Percentiles rank a stretch among this genome's conserved stretches.
phyloP scores from a whole-genome alignment of 2,113 vertebrate genomes.

The Notechis scutatus region DNA sequence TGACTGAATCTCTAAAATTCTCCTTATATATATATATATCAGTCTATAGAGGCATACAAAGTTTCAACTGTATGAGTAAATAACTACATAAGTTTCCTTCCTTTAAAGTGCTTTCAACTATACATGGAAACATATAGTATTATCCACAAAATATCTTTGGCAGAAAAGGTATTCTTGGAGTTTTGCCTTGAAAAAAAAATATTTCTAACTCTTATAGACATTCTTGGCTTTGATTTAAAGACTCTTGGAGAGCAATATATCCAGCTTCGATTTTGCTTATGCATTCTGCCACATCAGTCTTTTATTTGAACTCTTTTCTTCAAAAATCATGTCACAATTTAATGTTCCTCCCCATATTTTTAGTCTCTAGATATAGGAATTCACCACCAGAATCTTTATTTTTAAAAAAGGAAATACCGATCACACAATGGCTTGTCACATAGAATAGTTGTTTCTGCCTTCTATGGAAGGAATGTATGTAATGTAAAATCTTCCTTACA shows the following conservation, averaged over 20 bases:
- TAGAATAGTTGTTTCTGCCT: not conserved
- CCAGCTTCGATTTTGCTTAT: constrained; percentile 61
- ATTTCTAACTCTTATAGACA: constrained; percentile 70
- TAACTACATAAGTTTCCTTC: constrained; percentile 42
- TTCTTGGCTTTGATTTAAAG: constrained; percentile 68
- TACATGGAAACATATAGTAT: constrained; percentile 67
- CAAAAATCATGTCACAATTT: constrained; percentile 49
- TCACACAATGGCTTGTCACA: not conserved
- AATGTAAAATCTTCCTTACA: not conserved
- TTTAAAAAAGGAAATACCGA: not conserved
- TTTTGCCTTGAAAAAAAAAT: constrained; percentile 64
- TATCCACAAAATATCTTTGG: constrained; percentile 62
- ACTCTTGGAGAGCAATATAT: constrained; percentile 60
- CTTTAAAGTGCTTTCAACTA: constrained; percentile 60
- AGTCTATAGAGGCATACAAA: constrained; percentile 40
- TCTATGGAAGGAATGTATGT: not conserved
- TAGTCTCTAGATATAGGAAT: constrained; percentile 55
- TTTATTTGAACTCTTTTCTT: constrained; percentile 62
- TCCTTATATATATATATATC: constrained; percentile 14
- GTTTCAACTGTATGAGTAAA: constrained; percentile 43
- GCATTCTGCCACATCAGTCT: constrained; percentile 60
- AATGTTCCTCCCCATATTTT: constrained; percentile 58
- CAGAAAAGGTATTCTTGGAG: constrained; percentile 67
- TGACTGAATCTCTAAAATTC: not conserved
- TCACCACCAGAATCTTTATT: constrained; percentile 9